phyloP scores from a whole-genome alignment of 2,797 vertebrate species.

The Scyliorhinus canicula region DNA sequence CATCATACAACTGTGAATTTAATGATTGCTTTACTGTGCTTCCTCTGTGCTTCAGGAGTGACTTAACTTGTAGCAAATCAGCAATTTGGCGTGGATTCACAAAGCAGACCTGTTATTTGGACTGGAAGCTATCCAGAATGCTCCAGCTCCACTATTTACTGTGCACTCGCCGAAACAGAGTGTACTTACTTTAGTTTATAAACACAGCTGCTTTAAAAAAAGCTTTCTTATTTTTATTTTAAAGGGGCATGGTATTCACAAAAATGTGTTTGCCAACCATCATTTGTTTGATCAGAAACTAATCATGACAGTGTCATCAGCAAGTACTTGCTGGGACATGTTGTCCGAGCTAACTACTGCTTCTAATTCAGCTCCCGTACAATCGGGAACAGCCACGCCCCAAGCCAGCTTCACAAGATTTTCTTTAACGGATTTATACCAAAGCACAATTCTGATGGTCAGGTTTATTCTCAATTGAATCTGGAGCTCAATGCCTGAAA shows the following conservation, averaged over 20 bases:
- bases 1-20: not conserved
- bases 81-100: conserved; percentile 12
- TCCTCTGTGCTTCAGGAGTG: not conserved
- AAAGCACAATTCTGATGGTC: not conserved
- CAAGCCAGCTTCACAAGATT: not conserved
- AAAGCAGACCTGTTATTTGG: not conserved
- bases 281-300: not conserved
- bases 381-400: not conserved
- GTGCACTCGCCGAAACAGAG: not conserved
- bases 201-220: conserved; percentile 5
- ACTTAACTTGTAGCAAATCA: not conserved
- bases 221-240: not conserved
- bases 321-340: not conserved
- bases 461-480: not conserved
- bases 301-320: not conserved
- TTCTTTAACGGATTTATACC: not conserved
- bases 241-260: not conserved
- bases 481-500: no score
- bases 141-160: not conserved
- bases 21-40: not conserved
- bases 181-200: not conserved
- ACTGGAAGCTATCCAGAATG: not conserved
- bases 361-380: not conserved
- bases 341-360: not conserved
- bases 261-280: not conserved